These are phyloP conservation scores for Hermodice carunculata DNA, from an alignment of 2,888 invertebrate species.

Conservation along the genomic window DNA sequence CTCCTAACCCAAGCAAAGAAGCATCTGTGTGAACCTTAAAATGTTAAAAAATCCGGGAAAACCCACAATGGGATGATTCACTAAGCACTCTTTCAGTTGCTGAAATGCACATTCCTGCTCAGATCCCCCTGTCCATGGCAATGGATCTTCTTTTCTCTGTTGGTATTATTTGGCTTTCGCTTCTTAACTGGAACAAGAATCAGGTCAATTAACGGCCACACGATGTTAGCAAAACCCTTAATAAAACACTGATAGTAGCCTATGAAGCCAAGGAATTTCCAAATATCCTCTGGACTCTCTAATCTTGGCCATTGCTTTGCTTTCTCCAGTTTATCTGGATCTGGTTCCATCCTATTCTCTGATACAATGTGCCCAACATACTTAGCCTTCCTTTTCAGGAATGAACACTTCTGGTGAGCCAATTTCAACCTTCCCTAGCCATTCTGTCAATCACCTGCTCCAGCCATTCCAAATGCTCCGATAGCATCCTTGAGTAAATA, in stretches of 20 bases:
- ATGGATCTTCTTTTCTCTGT: too few relatives aligned
- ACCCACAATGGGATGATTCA: conserved; percentile 22
- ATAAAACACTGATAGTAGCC: conserved; percentile 9
- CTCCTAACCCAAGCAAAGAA: conserved; percentile 24
- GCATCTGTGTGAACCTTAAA: conserved; percentile 34
- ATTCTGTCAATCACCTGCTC: conserved; percentile 26
- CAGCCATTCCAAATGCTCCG: conserved; percentile 30
- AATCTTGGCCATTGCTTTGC: background rate
- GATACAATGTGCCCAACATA: conserved; percentile 16
- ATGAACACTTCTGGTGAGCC: conserved; percentile 19
- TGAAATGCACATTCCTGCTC: conserved; percentile 21
- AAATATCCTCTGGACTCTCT: background rate
- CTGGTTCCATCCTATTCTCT: background rate
- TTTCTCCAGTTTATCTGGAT: background rate
- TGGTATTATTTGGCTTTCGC: background rate
- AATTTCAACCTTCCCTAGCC: conserved; percentile 28
- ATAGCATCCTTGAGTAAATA: conserved; percentile 27
- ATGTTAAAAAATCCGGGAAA: conserved; percentile 23
- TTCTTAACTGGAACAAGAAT: conserved; percentile 1
- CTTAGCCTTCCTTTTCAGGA: background rate
- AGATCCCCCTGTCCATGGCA: conserved; percentile 14
- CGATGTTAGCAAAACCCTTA: conserved; percentile 10
- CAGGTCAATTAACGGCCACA: conserved; percentile 9
- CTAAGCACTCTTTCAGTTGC: conserved; percentile 6
- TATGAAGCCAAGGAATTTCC: conserved; percentile 7